Percentiles rank a stretch among this genome's conserved stretches.
These are phyloP conservation scores for Tetramorium bicarinatum DNA, from an alignment of 2,888 invertebrate species.

Conservation along the genomic window DNA sequence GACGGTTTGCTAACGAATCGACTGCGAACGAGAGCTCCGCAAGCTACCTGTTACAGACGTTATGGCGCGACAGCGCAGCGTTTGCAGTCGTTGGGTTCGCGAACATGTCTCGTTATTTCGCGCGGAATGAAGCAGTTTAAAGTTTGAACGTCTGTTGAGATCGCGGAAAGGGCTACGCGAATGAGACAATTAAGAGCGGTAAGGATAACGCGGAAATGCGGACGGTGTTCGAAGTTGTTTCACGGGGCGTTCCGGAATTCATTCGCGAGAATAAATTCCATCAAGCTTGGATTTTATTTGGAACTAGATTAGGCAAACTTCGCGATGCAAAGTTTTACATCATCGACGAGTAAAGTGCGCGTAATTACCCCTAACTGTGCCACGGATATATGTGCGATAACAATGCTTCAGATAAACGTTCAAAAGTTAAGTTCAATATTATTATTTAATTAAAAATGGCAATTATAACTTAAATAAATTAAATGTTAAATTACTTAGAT, in stretches of 20 bases:
- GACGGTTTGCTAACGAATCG: conserved; percentile 19
- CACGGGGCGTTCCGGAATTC: conserved; percentile 27
- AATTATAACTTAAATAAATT: not conserved
- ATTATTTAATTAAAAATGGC: not conserved
- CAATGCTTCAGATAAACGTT: not conserved
- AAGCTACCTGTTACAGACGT: conserved; percentile 4
- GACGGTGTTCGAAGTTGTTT: conserved; percentile 44
- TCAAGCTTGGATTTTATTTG: not conserved
- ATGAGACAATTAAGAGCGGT: conserved; percentile 53
- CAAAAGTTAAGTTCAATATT: not conserved
- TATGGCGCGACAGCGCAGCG: conserved; percentile 17
- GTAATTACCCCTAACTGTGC: not conserved
- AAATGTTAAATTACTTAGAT: not conserved
- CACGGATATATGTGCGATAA: not conserved
- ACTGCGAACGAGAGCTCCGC: conserved; percentile 25
- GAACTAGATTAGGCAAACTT: conserved; percentile 1
- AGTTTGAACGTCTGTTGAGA: conserved; percentile 53
- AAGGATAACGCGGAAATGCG: conserved; percentile 46
- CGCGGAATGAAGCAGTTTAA: conserved; percentile 56
- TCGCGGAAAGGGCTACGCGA: conserved; percentile 41
- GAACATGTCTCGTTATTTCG: conserved; percentile 72
- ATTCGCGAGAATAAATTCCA: conserved; percentile 22
- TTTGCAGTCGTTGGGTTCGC: conserved; percentile 3
- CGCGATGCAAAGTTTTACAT: not conserved
- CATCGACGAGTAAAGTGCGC: not conserved